Percentiles rank a stretch among this genome's conserved stretches.
These are phyloP conservation scores for Agelas oroides DNA, from an alignment of 37 sponge, comb jelly and placozoan species.

Conservation along the genomic window DNA sequence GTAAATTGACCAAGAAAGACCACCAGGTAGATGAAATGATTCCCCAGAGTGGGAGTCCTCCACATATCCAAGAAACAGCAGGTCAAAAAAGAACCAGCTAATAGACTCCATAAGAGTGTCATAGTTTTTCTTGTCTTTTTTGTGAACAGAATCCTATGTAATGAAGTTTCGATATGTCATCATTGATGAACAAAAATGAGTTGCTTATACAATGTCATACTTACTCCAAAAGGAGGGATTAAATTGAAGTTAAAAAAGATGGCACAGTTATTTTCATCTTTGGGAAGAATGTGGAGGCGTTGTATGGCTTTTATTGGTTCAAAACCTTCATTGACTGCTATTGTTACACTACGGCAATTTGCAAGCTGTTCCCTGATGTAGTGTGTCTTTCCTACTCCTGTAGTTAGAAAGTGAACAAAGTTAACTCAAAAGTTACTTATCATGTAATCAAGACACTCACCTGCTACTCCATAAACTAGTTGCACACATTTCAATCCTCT, in stretches of 20 bases:
- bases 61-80: conserved; percentile 71
- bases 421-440: no score
- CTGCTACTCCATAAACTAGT: conserved; percentile 35
- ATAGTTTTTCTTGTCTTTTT: conserved; percentile 34
- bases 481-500: background rate
- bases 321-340: conserved; percentile 64
- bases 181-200: no score
- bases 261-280: conserved; percentile 9
- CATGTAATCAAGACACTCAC: conserved; percentile 4
- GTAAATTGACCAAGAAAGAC: conserved; percentile 50
- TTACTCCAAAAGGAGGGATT: conserved; percentile 30
- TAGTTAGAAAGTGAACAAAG: background rate
- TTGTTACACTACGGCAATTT: background rate
- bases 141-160: background rate
- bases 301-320: conserved; percentile 23
- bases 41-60: conserved; percentile 53
- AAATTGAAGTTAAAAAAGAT: conserved; percentile 63
- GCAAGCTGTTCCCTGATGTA: conserved; percentile 49
- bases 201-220: no score
- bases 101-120: conserved; percentile 36
- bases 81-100: conserved; percentile 67
- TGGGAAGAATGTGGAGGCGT: conserved; percentile 11
- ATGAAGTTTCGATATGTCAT: no score
- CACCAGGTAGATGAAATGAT: conserved; percentile 56
- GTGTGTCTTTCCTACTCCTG: conserved; percentile 72